A percentile compares a stretch with the other conserved stretches of the same genome.
Evolutionary conservation across 2,113 vertebrate species (phyloP).

Genomic region (Sylvilagus bachmani): DNA sequence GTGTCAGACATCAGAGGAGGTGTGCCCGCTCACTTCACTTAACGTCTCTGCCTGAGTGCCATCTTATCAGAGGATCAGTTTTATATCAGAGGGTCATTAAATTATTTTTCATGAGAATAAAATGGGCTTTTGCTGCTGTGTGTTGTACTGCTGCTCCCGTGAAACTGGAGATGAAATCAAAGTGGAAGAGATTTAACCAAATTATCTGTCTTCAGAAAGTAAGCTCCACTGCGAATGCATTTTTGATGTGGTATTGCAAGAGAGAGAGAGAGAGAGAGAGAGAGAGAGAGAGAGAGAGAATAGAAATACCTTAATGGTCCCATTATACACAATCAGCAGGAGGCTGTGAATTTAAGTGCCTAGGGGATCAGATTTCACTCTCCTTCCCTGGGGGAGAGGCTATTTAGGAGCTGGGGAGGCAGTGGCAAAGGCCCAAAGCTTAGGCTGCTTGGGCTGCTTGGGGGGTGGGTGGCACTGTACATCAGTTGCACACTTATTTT

Average conservation of each 20-base stretch:
- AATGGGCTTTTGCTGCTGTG: conserved; percentile 84
- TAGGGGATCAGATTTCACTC: not conserved
- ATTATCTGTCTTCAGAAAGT: conserved; percentile 83
- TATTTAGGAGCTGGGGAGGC: too few species aligned
- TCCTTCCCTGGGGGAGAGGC: not conserved
- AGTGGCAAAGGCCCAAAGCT: not conserved
- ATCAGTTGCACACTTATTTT: not conserved
- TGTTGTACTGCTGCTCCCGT: conserved; percentile 76
- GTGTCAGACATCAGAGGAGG: not conserved
- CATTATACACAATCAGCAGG: conserved; percentile 4
- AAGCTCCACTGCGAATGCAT: conserved; percentile 78
- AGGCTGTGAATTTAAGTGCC: conserved; percentile 44
- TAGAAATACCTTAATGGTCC: conserved; percentile 72
- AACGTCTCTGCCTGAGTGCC: conserved; percentile 72
- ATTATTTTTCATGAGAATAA: conserved; percentile 85
- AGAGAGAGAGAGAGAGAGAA: conserved; percentile 69
- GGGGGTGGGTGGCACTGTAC: too few species aligned
- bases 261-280: conserved; percentile 61
- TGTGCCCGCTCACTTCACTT: conserved; percentile 51
- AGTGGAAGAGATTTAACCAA: conserved; percentile 86
- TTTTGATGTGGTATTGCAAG: conserved; percentile 81
- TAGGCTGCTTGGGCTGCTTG: too few species aligned
- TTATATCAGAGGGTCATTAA: conserved; percentile 84
- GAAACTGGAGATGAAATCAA: conserved; percentile 78
- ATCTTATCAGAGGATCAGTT: conserved; percentile 84